phyloP scores from a whole-genome alignment of 2,797 vertebrate genomes.

The Echiichthys vipera region DNA sequence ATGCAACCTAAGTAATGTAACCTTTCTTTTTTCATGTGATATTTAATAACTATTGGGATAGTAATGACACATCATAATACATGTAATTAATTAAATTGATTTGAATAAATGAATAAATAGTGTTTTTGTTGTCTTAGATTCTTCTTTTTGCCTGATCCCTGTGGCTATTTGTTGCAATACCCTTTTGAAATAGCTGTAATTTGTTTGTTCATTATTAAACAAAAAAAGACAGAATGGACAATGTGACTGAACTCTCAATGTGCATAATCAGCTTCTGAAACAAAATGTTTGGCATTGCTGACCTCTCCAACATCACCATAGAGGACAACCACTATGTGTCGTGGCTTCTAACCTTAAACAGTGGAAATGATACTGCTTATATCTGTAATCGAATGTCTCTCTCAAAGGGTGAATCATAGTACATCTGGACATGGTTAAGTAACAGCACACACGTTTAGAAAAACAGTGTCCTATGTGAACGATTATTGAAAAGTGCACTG shows the following conservation, averaged over 20 bases:
- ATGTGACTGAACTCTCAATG: neutral
- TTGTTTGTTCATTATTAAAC: neutral
- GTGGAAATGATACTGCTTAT: neutral
- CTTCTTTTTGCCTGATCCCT: neutral
- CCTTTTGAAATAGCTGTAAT: neutral
- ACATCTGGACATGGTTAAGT: neutral
- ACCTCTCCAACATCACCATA: neutral
- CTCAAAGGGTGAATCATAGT: no score
- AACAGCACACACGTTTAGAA: neutral
- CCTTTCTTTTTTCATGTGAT: constrained; percentile 70
- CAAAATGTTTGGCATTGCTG: neutral
- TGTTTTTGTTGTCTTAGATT: neutral
- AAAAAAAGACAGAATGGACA: no score
- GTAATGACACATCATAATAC: constrained; percentile 75
- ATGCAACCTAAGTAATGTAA: constrained; percentile 71
- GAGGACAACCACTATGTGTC: neutral
- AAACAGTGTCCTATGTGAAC: neutral
- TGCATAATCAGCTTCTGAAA: neutral
- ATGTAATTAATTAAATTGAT: constrained; percentile 78
- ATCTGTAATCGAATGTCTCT: neutral
- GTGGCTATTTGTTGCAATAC: neutral
- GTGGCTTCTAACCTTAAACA: no score
- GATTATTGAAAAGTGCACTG: neutral
- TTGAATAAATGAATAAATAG: constrained; percentile 62
- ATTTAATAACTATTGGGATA: constrained; percentile 83